phyloP scores from a whole-genome alignment of 1,140 invertebrate genomes.

The Drosophila grimshawi region DNA sequence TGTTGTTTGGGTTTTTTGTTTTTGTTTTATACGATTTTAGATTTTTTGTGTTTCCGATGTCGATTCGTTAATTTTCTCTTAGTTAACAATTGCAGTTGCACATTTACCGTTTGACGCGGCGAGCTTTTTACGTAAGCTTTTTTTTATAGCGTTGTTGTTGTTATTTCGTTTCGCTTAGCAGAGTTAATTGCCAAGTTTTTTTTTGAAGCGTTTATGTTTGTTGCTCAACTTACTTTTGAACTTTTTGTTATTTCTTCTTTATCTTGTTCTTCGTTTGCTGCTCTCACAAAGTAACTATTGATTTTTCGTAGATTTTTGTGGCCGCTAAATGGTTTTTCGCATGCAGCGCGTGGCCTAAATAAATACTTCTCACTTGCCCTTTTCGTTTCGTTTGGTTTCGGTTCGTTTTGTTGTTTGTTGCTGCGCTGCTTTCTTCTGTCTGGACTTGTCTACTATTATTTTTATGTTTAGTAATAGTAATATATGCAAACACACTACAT shows the following conservation, averaged over 20 bases:
- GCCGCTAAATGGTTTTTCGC: conserved; percentile 54
- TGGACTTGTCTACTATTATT: conserved; percentile 4
- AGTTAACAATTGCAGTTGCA: conserved; percentile 20
- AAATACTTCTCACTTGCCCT: conserved; percentile 28
- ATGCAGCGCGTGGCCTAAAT: conserved; percentile 46
- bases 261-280: conserved; percentile 22
- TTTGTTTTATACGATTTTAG: not conserved
- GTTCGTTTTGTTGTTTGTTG: conserved; percentile 24
- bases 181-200: conserved; percentile 57
- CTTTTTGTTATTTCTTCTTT: conserved; percentile 16
- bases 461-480: conserved; percentile 43
- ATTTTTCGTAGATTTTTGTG: conserved; percentile 67
- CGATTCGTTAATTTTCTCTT: conserved; percentile 13
- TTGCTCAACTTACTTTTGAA: conserved; percentile 63
- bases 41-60: not conserved
- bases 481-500: conserved; percentile 25
- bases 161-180: conserved; percentile 53
- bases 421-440: conserved; percentile 1
- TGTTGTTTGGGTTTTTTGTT: conserved; percentile 10
- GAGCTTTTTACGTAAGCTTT: conserved; percentile 66
- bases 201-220: conserved; percentile 46
- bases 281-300: conserved; percentile 62
- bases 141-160: conserved; percentile 16
- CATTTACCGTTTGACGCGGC: conserved; percentile 32
- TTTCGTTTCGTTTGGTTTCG: not conserved